Percentiles rank a stretch among this genome's conserved stretches.
Evolutionary conservation across 2,113 vertebrate species (phyloP).

Genomic region (Sphyrna mokarran): DNA sequence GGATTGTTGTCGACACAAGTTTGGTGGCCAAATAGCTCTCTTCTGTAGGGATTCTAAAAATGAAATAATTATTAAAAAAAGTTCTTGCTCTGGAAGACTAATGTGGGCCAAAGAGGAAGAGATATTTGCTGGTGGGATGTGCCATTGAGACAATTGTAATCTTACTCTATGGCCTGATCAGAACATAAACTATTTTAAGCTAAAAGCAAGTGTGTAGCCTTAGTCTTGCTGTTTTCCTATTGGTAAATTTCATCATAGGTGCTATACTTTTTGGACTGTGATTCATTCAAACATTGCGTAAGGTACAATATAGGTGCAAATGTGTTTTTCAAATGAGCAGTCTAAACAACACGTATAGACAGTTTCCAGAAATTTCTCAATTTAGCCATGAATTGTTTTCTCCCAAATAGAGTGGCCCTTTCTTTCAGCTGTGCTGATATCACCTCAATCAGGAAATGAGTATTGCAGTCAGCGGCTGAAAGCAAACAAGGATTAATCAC

Average conservation of each 20-base stretch:
- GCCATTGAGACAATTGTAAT: neutral
- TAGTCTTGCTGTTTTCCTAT: neutral
- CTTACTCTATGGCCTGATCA: neutral
- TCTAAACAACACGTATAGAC: neutral
- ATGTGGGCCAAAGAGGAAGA: neutral
- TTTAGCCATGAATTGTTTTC: neutral
- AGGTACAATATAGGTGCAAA: neutral
- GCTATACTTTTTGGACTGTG: neutral
- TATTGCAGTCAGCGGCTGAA: neutral
- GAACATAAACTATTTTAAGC: neutral
- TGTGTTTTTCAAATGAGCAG: neutral
- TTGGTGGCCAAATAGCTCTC: too few species aligned
- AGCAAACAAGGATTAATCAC: neutral
- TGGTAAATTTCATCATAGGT: neutral
- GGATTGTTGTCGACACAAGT: too few species aligned
- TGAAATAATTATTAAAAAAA: neutral
- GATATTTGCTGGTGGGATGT: neutral
- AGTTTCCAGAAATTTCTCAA: neutral
- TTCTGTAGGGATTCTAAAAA: neutral
- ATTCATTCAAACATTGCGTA: neutral
- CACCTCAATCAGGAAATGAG: neutral
- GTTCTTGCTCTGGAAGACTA: neutral
- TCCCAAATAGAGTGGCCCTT: neutral
- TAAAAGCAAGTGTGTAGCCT: neutral
- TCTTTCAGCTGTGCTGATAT: neutral